Conservation (phyloP, 2,797 vertebrate genomes). For the Diplodus puntazzo region DNA sequence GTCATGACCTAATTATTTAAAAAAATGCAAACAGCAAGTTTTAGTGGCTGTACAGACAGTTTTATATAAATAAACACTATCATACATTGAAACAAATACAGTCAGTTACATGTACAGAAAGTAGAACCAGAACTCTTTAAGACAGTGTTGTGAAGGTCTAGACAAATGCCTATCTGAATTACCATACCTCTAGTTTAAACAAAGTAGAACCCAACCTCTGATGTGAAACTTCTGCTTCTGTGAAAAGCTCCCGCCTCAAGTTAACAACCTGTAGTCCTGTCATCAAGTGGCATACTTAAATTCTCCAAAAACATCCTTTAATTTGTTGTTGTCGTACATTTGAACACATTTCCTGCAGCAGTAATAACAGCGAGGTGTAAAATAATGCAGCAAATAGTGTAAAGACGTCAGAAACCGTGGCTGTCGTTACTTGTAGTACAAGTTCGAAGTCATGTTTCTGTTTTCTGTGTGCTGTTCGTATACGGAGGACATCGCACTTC, state of each 20-base stretch:
- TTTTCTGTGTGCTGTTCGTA: slow-evolving; percentile 14
- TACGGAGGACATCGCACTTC: slow-evolving; percentile 47
- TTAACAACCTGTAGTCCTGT: background rate
- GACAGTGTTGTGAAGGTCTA: slow-evolving; percentile 38
- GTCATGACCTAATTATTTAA: background rate
- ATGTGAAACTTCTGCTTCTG: background rate
- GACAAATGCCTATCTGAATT: slow-evolving; percentile 18
- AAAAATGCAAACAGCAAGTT: slow-evolving; percentile 1
- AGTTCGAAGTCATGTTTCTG: slow-evolving; percentile 2
- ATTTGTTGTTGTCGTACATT: slow-evolving; percentile 10
- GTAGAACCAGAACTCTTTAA: slow-evolving; percentile 34
- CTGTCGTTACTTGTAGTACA: background rate
- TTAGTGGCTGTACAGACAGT: slow-evolving; percentile 56
- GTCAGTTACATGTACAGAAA: slow-evolving; percentile 45
- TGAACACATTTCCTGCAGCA: background rate
- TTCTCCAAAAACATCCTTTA: slow-evolving; percentile 20
- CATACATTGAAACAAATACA: slow-evolving; percentile 54
- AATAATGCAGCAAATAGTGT: background rate
- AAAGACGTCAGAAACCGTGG: background rate
- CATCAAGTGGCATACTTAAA: slow-evolving; percentile 12
- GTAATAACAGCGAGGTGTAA: slow-evolving; percentile 3
- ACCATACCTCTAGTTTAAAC: slow-evolving; percentile 34
- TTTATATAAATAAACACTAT: slow-evolving; percentile 67
- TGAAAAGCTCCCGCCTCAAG: too few species aligned
- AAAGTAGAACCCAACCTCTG: slow-evolving; percentile 35